Percentiles rank a stretch among this genome's conserved stretches.
These are phyloP conservation scores for Polymixis flavicincta DNA, from an alignment of 2,888 invertebrate genomes.

Conservation along the genomic window DNA sequence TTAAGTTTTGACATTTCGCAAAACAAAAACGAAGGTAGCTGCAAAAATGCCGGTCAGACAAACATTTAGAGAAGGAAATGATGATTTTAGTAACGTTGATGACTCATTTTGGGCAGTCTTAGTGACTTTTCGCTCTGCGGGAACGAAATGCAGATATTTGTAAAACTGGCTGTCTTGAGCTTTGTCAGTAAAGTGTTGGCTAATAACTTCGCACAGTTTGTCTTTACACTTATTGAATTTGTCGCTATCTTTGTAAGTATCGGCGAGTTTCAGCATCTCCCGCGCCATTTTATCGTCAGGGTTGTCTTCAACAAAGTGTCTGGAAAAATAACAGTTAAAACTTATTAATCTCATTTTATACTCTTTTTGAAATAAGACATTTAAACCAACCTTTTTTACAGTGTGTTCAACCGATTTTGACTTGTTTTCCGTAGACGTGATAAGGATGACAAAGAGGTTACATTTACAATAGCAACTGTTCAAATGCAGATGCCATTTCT, in stretches of 20 bases:
- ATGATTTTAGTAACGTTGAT: not conserved
- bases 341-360: not conserved
- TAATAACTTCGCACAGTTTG: slow-evolving; percentile 73
- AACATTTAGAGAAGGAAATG: not conserved
- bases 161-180: slow-evolving; percentile 68
- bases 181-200: slow-evolving; percentile 68
- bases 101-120: not conserved
- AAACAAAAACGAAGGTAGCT: not conserved
- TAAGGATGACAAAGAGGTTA: too few relatives aligned
- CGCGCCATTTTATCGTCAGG: slow-evolving; percentile 71
- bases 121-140: not conserved
- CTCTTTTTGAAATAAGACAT: too few relatives aligned
- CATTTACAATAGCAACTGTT: too few relatives aligned
- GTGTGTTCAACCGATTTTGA: too few relatives aligned
- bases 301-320: slow-evolving; percentile 73
- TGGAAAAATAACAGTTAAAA: slow-evolving; percentile 59
- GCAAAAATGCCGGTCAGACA: not conserved
- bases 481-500: too few relatives aligned
- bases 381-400: too few relatives aligned
- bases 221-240: slow-evolving; percentile 74
- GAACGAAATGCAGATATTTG: slow-evolving; percentile 75
- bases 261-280: slow-evolving; percentile 70
- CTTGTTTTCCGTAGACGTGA: too few relatives aligned
- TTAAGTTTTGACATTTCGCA: not conserved
- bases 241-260: slow-evolving; percentile 69